Base-by-base conservation (phyloP, 2,797 vertebrate genomes). In the Lithobates sylvaticus region DNA sequence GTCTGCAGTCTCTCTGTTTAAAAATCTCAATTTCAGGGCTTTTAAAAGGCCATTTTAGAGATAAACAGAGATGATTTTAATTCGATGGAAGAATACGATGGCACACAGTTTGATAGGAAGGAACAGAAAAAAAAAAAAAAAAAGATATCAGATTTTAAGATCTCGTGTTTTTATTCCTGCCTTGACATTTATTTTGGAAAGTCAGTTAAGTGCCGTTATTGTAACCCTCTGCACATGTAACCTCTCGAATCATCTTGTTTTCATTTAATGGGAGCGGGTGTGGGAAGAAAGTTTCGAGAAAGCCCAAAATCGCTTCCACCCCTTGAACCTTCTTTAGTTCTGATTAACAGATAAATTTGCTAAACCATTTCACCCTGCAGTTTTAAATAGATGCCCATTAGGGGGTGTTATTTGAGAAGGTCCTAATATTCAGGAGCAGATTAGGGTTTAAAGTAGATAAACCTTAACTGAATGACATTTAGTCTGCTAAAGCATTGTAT, bases 121-220 rank as follows among this genome's bases (percentile, higher is more conserved):
- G 71, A 65, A 67, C 34, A 39, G 39, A 36, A 68, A 36, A 82
- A 42, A 68, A 42, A 36, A n/a, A 36, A 39, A 39, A 39, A 10
- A 12, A 15, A 76, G 27, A 44, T 77, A 84, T 82, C 80, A 44
- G 44, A 77, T 69, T 76, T 84, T 54, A 54, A 64, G 29, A 84
- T 70, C 74, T 69, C 69, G 16, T 77, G 74, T 84, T 77, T 84
- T 84, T 84, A 39, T 76, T 69, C 73, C 74, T 69, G 65, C 67
- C 44, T 58, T 84, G 71, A 81, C 78, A 81, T 86, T 86, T 86
- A 81, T 81, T 86, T 81, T 86, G 84, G 78, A 86, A 81, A 81
- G 84, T 86, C 75, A 5, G 42, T 65, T 76, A 75, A 86, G 84
- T 86, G 78, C 77, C 65, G 84, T 86, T 86, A 86, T 86, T 80